phyloP scores from a whole-genome alignment of 2,888 invertebrate genomes.

The Brachypalpus laphriformis region DNA sequence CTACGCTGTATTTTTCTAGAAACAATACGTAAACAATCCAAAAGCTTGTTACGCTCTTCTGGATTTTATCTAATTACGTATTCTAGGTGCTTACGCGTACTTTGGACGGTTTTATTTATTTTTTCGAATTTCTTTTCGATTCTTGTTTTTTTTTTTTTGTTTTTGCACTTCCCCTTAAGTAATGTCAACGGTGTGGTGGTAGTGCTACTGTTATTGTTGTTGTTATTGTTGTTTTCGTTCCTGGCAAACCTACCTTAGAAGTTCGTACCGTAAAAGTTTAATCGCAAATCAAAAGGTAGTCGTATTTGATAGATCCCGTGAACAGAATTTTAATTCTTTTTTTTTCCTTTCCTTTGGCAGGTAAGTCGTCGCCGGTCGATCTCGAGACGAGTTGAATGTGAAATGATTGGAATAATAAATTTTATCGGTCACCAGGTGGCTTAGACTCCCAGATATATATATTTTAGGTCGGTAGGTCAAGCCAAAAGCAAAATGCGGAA shows the following conservation, averaged over 20 bases:
- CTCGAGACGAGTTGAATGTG: slow-evolving; percentile 25
- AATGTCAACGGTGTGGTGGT: slow-evolving; percentile 24
- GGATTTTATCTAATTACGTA: slow-evolving; percentile 66
- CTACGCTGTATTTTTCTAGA: slow-evolving; percentile 35
- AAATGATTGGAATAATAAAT: slow-evolving; percentile 70
- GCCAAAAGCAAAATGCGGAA: slow-evolving; percentile 6
- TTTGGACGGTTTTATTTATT: slow-evolving; percentile 40
- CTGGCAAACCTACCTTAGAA: background rate
- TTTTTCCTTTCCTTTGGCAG: background rate
- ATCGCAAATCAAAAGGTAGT: slow-evolving; percentile 72
- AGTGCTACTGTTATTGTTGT: background rate
- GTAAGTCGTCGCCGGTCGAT: slow-evolving; percentile 1
- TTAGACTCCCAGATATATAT: slow-evolving; percentile 27
- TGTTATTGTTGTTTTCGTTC: slow-evolving; percentile 35
- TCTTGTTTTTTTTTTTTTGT: slow-evolving; percentile 9
- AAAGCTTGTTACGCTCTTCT: slow-evolving; percentile 39
- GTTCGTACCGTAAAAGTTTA: slow-evolving; percentile 60
- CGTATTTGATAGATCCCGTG: slow-evolving; percentile 65
- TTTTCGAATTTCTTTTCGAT: background rate
- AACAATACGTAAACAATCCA: slow-evolving; percentile 53
- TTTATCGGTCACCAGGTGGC: slow-evolving; percentile 66
- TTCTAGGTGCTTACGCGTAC: slow-evolving; percentile 55
- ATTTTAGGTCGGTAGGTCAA: slow-evolving; percentile 65
- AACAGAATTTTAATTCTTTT: slow-evolving; percentile 44
- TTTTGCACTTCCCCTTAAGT: background rate